Percentiles rank a stretch among this genome's conserved stretches.
Evolutionary conservation across 64 coral and sea anemone genomes (phyloP).

Genomic region (Anthopleura sola): DNA sequence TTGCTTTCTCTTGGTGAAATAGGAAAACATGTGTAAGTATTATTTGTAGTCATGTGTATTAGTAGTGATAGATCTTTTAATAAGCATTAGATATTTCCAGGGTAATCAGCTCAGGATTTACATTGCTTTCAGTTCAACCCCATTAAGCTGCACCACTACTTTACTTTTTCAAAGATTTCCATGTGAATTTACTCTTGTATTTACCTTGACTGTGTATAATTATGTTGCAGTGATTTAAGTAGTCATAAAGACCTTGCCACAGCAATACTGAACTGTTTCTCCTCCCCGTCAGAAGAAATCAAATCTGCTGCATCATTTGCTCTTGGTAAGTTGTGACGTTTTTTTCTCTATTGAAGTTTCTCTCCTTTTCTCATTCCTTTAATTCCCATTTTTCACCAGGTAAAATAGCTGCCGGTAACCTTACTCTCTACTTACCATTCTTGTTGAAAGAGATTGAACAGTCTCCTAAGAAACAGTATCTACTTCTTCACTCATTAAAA

Average conservation of each 20-base stretch:
- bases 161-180: too few species aligned
- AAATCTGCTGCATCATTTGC: constrained; percentile 97
- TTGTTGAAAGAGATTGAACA: constrained; percentile 92
- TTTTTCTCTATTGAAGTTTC: not conserved
- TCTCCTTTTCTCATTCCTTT: not conserved
- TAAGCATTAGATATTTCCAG: too few species aligned
- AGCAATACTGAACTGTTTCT: constrained; percentile 93
- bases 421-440: constrained; percentile 86
- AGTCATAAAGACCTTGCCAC: constrained; percentile 71
- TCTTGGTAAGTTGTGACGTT: constrained; percentile 52
- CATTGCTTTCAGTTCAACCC: too few species aligned
- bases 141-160: too few species aligned
- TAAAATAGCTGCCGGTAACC: constrained; percentile 93
- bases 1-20: constrained; percentile 93
- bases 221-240: constrained; percentile 81
- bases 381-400: constrained; percentile 27
- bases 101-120: too few species aligned
- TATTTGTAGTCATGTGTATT: too few species aligned
- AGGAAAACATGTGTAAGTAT: constrained; percentile 92
- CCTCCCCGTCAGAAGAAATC: constrained; percentile 92
- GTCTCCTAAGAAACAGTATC: constrained; percentile 91
- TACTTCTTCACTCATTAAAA: constrained; percentile 91
- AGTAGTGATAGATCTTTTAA: too few species aligned
- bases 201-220: not conserved
- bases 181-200: not conserved